Evolutionary conservation across 1,140 invertebrate genomes (phyloP).

Genomic region (Acromyrmex heyeri): DNA sequence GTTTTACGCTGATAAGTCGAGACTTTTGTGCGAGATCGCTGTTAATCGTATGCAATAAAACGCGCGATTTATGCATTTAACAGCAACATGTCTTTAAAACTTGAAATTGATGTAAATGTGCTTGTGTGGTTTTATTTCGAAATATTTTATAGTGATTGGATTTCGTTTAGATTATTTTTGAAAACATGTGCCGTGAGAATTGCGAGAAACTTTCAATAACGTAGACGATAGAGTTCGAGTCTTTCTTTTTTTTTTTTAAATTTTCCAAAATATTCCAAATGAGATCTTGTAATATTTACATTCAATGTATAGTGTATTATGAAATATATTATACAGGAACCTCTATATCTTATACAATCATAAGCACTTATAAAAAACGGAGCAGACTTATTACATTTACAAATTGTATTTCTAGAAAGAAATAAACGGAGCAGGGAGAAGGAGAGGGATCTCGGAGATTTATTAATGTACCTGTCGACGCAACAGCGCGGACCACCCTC

Average conservation of each 20-base stretch:
- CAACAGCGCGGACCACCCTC: constrained; percentile 56
- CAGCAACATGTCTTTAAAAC: background rate
- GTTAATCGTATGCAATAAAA: constrained; percentile 7
- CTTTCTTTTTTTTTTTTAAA: background rate
- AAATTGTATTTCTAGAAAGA: constrained; percentile 31
- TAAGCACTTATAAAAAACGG: constrained; percentile 8
- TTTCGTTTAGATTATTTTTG: background rate
- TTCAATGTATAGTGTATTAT: background rate
- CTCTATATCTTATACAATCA: background rate
- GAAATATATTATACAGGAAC: background rate
- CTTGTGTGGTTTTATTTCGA: background rate
- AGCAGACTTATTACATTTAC: constrained; percentile 13
- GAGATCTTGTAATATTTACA: background rate
- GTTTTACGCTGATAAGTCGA: background rate
- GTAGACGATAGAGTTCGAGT: background rate
- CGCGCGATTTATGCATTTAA: constrained; percentile 17
- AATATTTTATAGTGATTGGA: background rate
- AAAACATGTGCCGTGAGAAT: background rate
- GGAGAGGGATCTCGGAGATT: constrained; percentile 28
- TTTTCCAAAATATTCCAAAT: background rate
- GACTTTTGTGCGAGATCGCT: background rate
- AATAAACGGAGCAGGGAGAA: background rate
- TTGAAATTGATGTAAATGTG: constrained; percentile 7
- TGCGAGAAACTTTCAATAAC: constrained; percentile 6
- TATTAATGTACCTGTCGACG: constrained; percentile 59